Percentiles rank a stretch among this genome's conserved stretches.
These are phyloP conservation scores for Kradibia gibbosae DNA, from an alignment of 1,140 invertebrate species.

Conservation along the genomic window DNA sequence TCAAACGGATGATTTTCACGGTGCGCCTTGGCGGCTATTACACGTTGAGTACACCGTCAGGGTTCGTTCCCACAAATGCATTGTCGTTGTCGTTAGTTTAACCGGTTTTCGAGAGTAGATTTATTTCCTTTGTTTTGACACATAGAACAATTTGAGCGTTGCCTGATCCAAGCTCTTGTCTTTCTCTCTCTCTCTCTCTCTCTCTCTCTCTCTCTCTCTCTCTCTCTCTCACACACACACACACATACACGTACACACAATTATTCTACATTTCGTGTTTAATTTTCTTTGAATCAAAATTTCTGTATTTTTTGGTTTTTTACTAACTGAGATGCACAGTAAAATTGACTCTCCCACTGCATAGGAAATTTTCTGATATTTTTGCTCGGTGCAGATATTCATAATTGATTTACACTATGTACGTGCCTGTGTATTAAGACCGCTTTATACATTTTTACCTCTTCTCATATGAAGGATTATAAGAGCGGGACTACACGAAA, in stretches of 20 bases:
- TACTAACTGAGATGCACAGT: not conserved
- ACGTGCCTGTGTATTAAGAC: not conserved
- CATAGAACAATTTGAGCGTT: not conserved
- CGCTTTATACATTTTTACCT: not conserved
- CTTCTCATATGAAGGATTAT: not conserved
- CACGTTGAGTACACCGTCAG: not conserved
- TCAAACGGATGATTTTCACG: constrained; percentile 45
- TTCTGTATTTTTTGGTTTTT: not conserved
- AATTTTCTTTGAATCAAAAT: not conserved
- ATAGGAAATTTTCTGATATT: not conserved
- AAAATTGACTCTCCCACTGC: not conserved
- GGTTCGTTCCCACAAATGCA: constrained; percentile 32
- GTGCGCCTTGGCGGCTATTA: constrained; percentile 36
- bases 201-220: not conserved
- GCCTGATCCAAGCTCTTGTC: not conserved
- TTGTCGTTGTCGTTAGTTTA: constrained; percentile 19
- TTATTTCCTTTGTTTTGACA: constrained; percentile 49
- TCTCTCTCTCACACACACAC: too few species aligned
- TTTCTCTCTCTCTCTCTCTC: constrained; percentile 8
- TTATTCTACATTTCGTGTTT: too few species aligned
- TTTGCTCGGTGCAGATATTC: constrained; percentile 16
- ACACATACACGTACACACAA: too few species aligned
- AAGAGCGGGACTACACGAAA: not conserved
- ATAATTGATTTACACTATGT: constrained; percentile 20
- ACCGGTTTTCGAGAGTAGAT: constrained; percentile 30